Evolutionary conservation across 2,888 invertebrate genomes (phyloP).

Genomic region (Epsilonema sp.): DNA sequence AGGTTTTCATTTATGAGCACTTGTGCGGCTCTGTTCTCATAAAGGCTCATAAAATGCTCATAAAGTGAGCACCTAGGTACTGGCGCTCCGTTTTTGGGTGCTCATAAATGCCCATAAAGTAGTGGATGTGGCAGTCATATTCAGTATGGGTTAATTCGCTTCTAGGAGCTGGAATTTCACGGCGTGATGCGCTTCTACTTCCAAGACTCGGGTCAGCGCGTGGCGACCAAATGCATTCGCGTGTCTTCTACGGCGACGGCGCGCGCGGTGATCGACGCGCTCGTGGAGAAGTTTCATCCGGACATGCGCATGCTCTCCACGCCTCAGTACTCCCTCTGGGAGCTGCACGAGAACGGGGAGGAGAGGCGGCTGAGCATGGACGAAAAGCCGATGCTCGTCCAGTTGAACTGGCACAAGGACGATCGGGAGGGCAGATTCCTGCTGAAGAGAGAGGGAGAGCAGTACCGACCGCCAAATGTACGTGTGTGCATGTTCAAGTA

Average conservation of each 20-base stretch:
- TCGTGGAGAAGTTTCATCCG: constrained; percentile 96
- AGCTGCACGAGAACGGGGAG: constrained; percentile 54
- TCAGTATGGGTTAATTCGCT: no score
- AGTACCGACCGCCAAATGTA: constrained; percentile 13
- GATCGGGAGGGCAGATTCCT: constrained; percentile 92
- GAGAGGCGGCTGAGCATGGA: constrained; percentile 70
- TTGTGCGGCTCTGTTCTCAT: no score
- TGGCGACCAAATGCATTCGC: constrained; percentile 93
- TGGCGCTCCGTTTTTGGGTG: no score
- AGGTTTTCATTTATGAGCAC: no score
- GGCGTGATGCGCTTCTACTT: constrained; percentile 99
- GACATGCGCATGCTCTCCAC: constrained; percentile 80
- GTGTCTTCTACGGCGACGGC: constrained; percentile 91
- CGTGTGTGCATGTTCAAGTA: not conserved
- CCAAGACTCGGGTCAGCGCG: constrained; percentile 94
- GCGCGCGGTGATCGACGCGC: constrained; percentile 80
- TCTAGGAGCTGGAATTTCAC: constrained; percentile 94
- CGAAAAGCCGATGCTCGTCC: constrained; percentile 84
- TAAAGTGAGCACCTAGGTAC: no score
- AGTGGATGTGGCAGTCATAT: no score
- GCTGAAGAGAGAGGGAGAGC: constrained; percentile 51
- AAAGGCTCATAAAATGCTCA: no score
- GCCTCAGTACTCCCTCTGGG: constrained; percentile 47
- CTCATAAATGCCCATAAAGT: no score
- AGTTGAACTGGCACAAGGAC: constrained; percentile 96